Base-by-base conservation (phyloP, 1,140 invertebrate genomes). In the Drosophila quadrilineata region DNA sequence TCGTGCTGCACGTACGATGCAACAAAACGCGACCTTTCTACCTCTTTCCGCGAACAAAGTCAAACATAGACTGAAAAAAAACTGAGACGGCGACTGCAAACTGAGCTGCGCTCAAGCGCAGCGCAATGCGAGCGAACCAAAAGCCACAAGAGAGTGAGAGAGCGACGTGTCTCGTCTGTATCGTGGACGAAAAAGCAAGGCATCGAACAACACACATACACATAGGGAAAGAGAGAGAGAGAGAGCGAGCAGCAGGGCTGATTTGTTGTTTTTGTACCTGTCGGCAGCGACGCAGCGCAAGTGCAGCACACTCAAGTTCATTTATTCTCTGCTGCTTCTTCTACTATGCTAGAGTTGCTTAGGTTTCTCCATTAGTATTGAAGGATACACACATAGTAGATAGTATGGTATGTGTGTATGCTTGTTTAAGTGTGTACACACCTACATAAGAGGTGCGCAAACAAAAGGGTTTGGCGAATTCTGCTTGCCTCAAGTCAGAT, bases 41-140 rank as follows among this genome's bases (percentile, higher is more conserved):
- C 72, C 76, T 84, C 77, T 67, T 60, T 84, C 70, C 54, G 73
- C 36, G 69, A 57, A 84, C 77, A 80, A 80, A 79, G 75, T 79
- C 65, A 73, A 49, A 52, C 58, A 80, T 68, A 80, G 77, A 80
- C 79, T 79, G 76, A 79, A 73, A 72, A 31, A 71, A 63, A 80
- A 72, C 59, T 8, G 49, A 50, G 40, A 65, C 53, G 56, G 59
- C 59, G 59, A 63, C 56, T 56, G 59, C 52, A 52, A 31, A 21
- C 38, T 54, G 38, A 38, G 63, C 66, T 65, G 71, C 75, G 56
- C 56, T 67, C 43, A 62, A 63, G 64, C 58, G 64, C 48, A 52
- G 21, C 29, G 10, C 14, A 52, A n/a, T n/a, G 40, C 53, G 9
- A 45, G n/a, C 9, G 36, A 49, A 50, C 53, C 6, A 3, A n/a